Base-by-base conservation (phyloP, 2,113 vertebrate species). In the Uria aalge region DNA sequence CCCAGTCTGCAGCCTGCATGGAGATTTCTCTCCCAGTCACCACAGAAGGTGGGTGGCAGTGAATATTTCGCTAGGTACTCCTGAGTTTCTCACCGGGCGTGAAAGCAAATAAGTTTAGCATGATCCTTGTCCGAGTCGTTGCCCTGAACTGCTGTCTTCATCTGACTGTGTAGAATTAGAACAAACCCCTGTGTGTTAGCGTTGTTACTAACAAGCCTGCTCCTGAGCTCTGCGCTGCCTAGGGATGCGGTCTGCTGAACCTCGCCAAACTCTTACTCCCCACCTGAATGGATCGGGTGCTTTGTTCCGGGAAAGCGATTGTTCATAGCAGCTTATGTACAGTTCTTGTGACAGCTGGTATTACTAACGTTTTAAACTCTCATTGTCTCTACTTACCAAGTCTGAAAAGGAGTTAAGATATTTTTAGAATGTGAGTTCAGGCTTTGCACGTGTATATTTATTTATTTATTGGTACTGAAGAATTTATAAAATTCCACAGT, bases 1-100 rank as follows among this genome's bases (percentile, higher is more conserved):
- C 99, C 66, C 99, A 99, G 98, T 99, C 99, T 84, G 99, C 99
- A 85, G 99, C 99, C 98, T 99, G 99, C 99, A 99, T 99, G 99
- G 99, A 99, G 98, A 99, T 99, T 98, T 99, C 99, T 97, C 98
- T 99, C 97, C 99, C 99, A 94, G 98, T 99, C 97, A 99, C 99
- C 98, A 98, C 99, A 94, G 99, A 99, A 99, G 99, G 99, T 99
- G 98, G 98, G 98, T 98, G 98, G 97, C 98, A 97, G 88, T 96
- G 29, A 75, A 18, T 72, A 15, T 71, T 72, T 55, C 34, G 32
- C 59, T 74, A 90, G 83, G 30, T 77, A 12, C 91, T 60, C 40
- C 66, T 62, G 64, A 34, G 47, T 85, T 92, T 84, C 76, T 81
- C 78, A 48, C 34, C 1, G 1, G 45, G 12, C 45, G 30, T 64